These are phyloP conservation scores for Rhodophaea formosa DNA, from an alignment of 2,888 invertebrate species.

Conservation along the genomic window DNA sequence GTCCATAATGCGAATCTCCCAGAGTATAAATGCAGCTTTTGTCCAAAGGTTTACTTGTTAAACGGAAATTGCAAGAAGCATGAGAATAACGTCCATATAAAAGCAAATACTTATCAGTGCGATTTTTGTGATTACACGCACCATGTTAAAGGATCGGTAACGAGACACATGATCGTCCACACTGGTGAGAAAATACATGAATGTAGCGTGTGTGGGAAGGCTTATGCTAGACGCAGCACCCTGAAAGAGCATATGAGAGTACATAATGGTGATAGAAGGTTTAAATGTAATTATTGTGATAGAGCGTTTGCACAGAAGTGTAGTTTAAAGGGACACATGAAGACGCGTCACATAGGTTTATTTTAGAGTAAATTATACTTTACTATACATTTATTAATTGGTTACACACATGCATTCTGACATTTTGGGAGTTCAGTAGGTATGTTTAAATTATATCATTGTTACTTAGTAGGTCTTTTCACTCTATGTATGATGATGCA, in stretches of 20 bases:
- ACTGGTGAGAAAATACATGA: slow-evolving; percentile 50
- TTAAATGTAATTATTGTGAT: slow-evolving; percentile 38
- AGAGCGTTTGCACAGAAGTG: slow-evolving; percentile 34
- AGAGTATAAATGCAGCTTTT: slow-evolving; percentile 36
- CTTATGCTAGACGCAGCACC: slow-evolving; percentile 45
- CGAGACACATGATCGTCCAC: slow-evolving; percentile 19
- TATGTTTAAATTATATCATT: no score
- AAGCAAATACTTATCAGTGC: slow-evolving; percentile 13
- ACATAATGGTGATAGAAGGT: slow-evolving; percentile 41
- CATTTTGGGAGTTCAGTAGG: no score
- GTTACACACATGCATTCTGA: no score
- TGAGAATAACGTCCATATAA: slow-evolving; percentile 19
- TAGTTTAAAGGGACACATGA: slow-evolving; percentile 40
- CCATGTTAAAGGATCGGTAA: slow-evolving; percentile 18
- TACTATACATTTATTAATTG: no score
- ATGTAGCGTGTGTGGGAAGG: slow-evolving; percentile 53
- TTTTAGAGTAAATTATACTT: no score
- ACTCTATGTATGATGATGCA: no score
- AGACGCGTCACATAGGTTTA: slow-evolving; percentile 39
- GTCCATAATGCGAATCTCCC: slow-evolving; percentile 34
- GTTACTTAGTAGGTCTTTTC: no score
- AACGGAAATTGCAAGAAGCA: slow-evolving; percentile 21
- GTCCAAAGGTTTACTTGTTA: slow-evolving; percentile 21
- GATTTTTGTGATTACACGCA: slow-evolving; percentile 20
- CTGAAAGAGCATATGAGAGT: slow-evolving; percentile 53